phyloP scores from a whole-genome alignment of 2,888 invertebrate genomes.

The Rhogogaster chlorosoma region DNA sequence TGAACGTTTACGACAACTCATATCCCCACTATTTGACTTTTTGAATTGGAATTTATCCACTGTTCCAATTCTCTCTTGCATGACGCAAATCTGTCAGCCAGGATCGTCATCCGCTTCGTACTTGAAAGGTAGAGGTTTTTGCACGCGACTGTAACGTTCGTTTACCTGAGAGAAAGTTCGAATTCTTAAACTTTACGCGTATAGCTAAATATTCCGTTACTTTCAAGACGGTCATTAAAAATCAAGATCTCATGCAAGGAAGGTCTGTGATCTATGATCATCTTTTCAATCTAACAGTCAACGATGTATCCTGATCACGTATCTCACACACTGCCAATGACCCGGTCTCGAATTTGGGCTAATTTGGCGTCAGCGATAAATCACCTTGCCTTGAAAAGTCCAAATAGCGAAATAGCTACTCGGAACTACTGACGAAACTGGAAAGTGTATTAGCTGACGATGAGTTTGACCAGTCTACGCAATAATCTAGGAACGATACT shows the following conservation, averaged over 20 bases:
- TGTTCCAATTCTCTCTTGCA: slow-evolving; percentile 49
- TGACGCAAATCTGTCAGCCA: slow-evolving; percentile 56
- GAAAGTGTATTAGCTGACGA: neutral
- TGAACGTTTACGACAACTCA: neutral
- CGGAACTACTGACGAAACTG: neutral
- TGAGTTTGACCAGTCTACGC: neutral
- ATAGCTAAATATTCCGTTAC: slow-evolving; percentile 30
- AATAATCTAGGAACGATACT: neutral
- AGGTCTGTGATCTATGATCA: neutral
- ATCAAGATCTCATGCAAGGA: neutral
- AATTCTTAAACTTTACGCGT: slow-evolving; percentile 31
- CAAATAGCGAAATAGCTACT: neutral
- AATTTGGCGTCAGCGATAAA: neutral
- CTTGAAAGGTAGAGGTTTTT: slow-evolving; percentile 34
- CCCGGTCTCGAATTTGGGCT: neutral
- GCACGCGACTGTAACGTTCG: slow-evolving; percentile 21
- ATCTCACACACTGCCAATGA: neutral
- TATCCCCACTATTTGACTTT: neutral
- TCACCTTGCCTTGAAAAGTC: neutral
- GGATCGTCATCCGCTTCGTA: slow-evolving; percentile 23
- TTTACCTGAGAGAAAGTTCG: slow-evolving; percentile 46
- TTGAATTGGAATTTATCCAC: too few species aligned
- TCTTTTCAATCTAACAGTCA: neutral
- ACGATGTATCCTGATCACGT: neutral
- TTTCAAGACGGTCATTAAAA: slow-evolving; percentile 14